Evolutionary conservation across 2,113 vertebrate species (phyloP), one percentile per base, ranked within the genome.

Genomic region (Bostrychus sinensis): DNA sequence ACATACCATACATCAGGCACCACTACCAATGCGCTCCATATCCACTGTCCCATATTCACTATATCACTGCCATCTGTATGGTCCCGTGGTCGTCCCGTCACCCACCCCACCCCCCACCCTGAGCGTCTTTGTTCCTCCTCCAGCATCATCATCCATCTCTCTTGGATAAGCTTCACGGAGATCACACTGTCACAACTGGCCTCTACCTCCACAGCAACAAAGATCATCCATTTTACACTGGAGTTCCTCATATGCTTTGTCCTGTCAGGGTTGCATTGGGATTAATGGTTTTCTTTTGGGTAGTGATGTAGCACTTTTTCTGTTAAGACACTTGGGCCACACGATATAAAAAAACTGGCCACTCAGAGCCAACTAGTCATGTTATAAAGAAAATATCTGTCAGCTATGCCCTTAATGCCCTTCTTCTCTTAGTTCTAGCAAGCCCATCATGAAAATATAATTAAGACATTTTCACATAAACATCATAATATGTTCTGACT

Each of bases 111-210:
- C 66, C 48, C 72, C 72, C 78, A 62, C 70, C 41, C 60, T 45
- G 58, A 58, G 57, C 39, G 55, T 60, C 72, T 77, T 77, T 82
- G 70, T 78, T 76, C 51, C 34, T 41, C 14, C 48, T 34, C 37
- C 56, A 74, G 57, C 51, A 66, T 77, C 70, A 76, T 77, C 70
- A 72, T 77, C 59, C 62, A 57, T 81, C 38, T 56, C 55, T 86
- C 46, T 57, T 57, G 20, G 32, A 34, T 77, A 45, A 65, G 54
- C 72, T n/a, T n/a, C 53, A 43, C 50, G 62, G 46, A 25, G 39
- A 56, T 55, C 54, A 45, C 37, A n/a, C 36, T 3, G 34, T 66
- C 32, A 65, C 63, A 41, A 26, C 61, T 68, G 56, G 37, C 50
- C 39, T 66, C 56, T 58, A 30, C 11, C 38, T 48, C 36, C 19